Conservation (phyloP, 1,140 invertebrate genomes). For the Temnothorax nylanderi region DNA sequence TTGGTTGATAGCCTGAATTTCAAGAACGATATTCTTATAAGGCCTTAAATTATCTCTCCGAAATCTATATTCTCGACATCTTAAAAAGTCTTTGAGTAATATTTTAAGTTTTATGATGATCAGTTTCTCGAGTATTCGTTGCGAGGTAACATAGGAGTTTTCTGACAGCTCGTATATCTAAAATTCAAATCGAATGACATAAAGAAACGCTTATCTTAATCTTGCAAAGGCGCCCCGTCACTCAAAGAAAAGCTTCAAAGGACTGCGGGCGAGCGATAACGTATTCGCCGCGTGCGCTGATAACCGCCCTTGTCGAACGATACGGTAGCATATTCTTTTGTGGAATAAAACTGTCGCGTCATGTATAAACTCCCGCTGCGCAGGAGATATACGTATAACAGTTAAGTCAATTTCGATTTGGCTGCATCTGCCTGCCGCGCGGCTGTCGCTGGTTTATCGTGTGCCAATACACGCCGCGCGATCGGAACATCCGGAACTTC, state of each 20-base stretch:
- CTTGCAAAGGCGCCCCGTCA: not conserved
- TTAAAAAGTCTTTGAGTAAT: too few species aligned
- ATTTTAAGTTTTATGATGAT: not conserved
- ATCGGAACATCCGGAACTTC: slow-evolving; percentile 42
- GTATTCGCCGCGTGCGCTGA: not conserved
- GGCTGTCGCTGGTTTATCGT: slow-evolving; percentile 49
- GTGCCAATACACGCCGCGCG: slow-evolving; percentile 54
- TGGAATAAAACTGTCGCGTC: slow-evolving; percentile 39
- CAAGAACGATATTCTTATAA: not conserved
- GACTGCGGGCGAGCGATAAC: not conserved
- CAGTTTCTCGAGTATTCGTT: not conserved
- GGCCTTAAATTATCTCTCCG: not conserved
- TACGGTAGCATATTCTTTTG: slow-evolving; percentile 17
- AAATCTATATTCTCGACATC: not conserved
- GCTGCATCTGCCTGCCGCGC: not conserved
- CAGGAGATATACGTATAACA: not conserved
- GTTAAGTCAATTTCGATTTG: slow-evolving; percentile 45
- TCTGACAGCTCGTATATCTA: not conserved
- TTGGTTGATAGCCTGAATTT: slow-evolving; percentile 23
- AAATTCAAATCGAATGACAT: slow-evolving; percentile 37
- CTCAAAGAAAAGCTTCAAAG: not conserved
- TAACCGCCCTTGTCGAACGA: slow-evolving; percentile 13
- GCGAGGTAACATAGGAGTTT: not conserved
- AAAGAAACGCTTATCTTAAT: slow-evolving; percentile 24
- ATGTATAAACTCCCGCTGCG: not conserved